A percentile compares a stretch with the other conserved stretches of the same genome.
phyloP scores from a whole-genome alignment of 1,140 invertebrate genomes.

The Anadara kagoshimensis region DNA sequence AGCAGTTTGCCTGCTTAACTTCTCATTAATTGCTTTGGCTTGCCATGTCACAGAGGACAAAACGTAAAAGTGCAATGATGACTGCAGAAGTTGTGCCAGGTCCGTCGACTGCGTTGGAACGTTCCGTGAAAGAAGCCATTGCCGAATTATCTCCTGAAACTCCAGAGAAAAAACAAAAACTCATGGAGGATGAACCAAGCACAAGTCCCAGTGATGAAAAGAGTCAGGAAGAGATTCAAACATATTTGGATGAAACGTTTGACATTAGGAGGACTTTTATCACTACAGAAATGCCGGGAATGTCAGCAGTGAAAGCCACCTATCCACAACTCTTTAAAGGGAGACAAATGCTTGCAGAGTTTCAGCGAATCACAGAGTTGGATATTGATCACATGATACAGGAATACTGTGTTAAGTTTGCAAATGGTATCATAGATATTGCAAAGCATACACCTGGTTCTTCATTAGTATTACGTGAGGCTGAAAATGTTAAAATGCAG shows the following conservation, averaged over 20 bases:
- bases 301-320: constrained; percentile 59
- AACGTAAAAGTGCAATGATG: constrained; percentile 61
- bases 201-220: constrained; percentile 41
- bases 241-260: constrained; percentile 67
- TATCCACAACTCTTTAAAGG: constrained; percentile 65
- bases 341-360: constrained; percentile 65
- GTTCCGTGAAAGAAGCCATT: constrained; percentile 43
- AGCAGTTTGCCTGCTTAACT: too few relatives aligned
- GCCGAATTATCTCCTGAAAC: constrained; percentile 33
- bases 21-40: background rate
- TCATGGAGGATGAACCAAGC: constrained; percentile 33
- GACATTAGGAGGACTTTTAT: constrained; percentile 65
- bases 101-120: constrained; percentile 49
- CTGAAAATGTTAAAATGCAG: constrained; percentile 63
- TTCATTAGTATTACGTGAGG: constrained; percentile 56
- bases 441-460: constrained; percentile 57
- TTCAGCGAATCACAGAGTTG: constrained; percentile 64
- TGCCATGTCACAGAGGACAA: constrained; percentile 45
- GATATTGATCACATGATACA: constrained; percentile 69
- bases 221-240: constrained; percentile 60
- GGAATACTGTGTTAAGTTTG: constrained; percentile 67
- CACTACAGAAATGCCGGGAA: constrained; percentile 63
- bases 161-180: constrained; percentile 52
- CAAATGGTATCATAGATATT: constrained; percentile 58
- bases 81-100: constrained; percentile 62